Percentiles rank a stretch among this genome's conserved stretches.
Evolutionary conservation across 2,113 vertebrate genomes (phyloP).

Genomic region (Tetrax tetrax): DNA sequence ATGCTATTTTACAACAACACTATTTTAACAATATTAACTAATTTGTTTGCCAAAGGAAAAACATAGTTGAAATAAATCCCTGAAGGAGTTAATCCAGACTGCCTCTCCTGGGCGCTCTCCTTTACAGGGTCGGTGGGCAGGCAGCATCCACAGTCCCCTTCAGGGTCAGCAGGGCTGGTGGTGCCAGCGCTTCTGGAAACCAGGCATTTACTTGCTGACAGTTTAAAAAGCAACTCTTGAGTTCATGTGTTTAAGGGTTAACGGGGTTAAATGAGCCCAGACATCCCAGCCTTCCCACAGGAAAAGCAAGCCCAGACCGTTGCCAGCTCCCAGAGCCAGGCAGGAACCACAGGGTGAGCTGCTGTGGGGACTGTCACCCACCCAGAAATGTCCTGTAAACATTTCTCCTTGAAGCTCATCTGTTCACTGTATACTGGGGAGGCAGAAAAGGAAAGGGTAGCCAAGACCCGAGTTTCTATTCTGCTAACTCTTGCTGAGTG

Average conservation of each 20-base stretch:
- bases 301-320: neutral
- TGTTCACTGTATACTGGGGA: neutral
- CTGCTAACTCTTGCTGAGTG: neutral
- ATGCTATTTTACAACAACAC: neutral
- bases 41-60: neutral
- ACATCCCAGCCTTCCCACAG: neutral
- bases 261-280: neutral
- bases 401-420: neutral
- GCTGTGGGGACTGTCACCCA: neutral
- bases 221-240: neutral
- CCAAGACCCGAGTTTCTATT: neutral
- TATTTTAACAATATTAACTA: neutral
- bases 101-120: neutral
- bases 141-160: neutral
- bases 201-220: neutral
- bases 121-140: neutral
- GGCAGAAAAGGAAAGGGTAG: neutral
- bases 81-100: neutral
- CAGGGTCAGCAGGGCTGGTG: neutral
- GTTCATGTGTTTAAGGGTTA: neutral
- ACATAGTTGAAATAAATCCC: neutral
- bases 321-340: neutral
- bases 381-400: fast-evolving
- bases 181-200: neutral
- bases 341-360: neutral